These are phyloP conservation scores for Heliconius hortense DNA, from an alignment of 2,888 invertebrate genomes.

Conservation along the genomic window DNA sequence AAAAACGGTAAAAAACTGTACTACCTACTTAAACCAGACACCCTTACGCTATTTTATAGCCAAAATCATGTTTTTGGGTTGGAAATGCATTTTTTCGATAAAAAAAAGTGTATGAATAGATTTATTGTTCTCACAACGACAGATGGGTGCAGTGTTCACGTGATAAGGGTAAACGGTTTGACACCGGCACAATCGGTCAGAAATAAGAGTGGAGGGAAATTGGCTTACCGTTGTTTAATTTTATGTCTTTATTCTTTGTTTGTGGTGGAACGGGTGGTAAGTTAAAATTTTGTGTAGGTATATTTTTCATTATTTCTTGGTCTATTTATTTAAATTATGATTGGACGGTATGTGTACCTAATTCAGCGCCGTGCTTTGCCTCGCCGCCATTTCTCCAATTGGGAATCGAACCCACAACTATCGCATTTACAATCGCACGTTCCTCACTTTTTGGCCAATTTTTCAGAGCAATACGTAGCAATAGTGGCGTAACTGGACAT, in stretches of 20 bases:
- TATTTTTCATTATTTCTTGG: background rate
- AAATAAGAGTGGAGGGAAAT: conserved; percentile 8
- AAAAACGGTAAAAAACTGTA: background rate
- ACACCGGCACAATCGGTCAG: conserved; percentile 72
- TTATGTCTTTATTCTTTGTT: conserved; percentile 8
- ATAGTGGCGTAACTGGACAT: background rate
- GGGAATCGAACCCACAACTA: too few species aligned
- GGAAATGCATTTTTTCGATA: conserved; percentile 48
- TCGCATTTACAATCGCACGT: too few species aligned
- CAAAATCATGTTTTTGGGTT: conserved; percentile 59
- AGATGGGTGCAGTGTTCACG: conserved; percentile 57
- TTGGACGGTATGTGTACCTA: too few species aligned
- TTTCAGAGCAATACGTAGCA: background rate
- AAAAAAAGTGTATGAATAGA: conserved; percentile 46
- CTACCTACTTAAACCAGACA: conserved; percentile 42
- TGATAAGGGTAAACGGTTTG: conserved; percentile 76
- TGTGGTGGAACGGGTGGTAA: background rate
- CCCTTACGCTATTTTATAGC: conserved; percentile 46
- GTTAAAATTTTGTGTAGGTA: background rate
- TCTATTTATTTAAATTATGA: too few species aligned
- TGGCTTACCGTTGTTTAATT: background rate
- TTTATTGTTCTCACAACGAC: conserved; percentile 65
- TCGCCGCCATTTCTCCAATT: too few species aligned
- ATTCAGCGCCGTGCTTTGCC: too few species aligned
- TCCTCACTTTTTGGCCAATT: background rate